Conservation (phyloP, 2,797 vertebrate species). For the Pangasius mekongensis region DNA sequence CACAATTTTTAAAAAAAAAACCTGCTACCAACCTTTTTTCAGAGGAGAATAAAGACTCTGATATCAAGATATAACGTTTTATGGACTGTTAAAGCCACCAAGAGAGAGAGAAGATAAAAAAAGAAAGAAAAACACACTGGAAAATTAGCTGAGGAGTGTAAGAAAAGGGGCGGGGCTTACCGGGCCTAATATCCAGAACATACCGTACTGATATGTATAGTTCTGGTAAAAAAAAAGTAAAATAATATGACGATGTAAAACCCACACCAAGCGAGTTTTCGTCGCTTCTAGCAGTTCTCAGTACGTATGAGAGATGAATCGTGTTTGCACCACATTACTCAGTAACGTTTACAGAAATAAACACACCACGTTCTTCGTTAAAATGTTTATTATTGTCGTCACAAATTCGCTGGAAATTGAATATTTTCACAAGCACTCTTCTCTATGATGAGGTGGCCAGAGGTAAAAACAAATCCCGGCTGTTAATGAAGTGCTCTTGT, state of each 20-base stretch:
- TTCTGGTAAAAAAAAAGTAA: neutral
- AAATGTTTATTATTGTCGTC: neutral
- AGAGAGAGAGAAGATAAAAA: neutral
- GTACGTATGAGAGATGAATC: neutral
- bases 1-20: neutral
- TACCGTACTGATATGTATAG: neutral
- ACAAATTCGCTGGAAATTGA: neutral
- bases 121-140: neutral
- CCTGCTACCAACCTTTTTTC: neutral
- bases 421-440: neutral
- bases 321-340: neutral
- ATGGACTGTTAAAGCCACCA: neutral
- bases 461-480: neutral
- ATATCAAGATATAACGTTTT: neutral
- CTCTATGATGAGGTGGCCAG: neutral
- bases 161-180: neutral
- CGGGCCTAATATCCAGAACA: neutral
- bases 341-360: neutral
- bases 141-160: too few relatives aligned
- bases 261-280: neutral
- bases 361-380: neutral
- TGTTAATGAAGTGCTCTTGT: constrained; percentile 25
- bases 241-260: neutral
- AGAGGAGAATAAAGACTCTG: neutral
- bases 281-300: neutral